Evolutionary conservation across 1,140 invertebrate genomes (phyloP).

Genomic region (Aphidius ervi): DNA sequence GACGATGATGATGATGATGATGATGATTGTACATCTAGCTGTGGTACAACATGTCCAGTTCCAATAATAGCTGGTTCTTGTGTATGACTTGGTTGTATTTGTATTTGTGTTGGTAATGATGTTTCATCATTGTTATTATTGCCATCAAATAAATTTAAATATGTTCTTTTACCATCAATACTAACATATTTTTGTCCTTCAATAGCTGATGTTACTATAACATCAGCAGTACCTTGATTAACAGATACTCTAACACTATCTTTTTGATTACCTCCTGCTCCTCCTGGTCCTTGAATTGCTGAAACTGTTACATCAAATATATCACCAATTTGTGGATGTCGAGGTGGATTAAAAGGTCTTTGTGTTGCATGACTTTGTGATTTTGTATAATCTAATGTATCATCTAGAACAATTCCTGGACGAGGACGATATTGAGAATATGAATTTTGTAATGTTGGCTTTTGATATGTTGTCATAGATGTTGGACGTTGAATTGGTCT

Average conservation of each 20-base stretch:
- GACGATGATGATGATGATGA: too few relatives aligned
- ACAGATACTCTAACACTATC: conserved; percentile 47
- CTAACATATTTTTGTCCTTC: conserved; percentile 82
- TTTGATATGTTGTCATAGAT: conserved; percentile 24
- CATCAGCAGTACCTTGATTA: conserved; percentile 50
- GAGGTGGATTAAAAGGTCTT: conserved; percentile 45
- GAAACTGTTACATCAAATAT: conserved; percentile 85
- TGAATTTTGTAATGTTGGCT: conserved; percentile 23
- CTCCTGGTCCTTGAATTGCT: conserved; percentile 76
- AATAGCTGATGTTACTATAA: conserved; percentile 72
- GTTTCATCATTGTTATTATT: conserved; percentile 13
- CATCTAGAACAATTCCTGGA: conserved; percentile 77
- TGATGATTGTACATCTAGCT: conserved; percentile 31
- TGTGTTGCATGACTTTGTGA: conserved; percentile 46
- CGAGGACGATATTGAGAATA: conserved; percentile 62
- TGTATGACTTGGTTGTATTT: conserved; percentile 41
- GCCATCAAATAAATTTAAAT: conserved; percentile 72
- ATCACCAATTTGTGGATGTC: conserved; percentile 60
- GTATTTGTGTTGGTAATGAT: conserved; percentile 31
- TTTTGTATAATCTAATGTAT: conserved; percentile 56
- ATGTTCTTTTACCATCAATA: conserved; percentile 87
- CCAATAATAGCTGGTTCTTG: conserved; percentile 40
- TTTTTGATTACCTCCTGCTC: conserved; percentile 39
- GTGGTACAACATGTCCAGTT: conserved; percentile 51
- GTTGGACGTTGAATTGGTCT: conserved; percentile 16